Evolutionary conservation across 2,888 invertebrate genomes (phyloP).

Genomic region (Trachelus iudaicus): DNA sequence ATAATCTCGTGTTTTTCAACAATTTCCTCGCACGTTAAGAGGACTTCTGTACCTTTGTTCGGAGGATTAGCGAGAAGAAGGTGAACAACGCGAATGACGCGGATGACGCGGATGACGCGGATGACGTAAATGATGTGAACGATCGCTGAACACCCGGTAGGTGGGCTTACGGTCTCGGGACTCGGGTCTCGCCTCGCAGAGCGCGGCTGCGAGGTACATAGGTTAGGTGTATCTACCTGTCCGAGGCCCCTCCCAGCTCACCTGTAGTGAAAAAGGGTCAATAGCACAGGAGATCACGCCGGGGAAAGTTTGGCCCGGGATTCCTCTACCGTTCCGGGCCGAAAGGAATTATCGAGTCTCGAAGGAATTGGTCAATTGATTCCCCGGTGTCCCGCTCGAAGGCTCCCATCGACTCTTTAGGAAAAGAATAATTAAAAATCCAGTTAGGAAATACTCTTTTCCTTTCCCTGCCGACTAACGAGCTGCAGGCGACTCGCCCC

Average conservation of each 20-base stretch:
- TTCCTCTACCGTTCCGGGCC: constrained; percentile 8
- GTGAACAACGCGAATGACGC: too few species aligned
- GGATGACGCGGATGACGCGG: too few species aligned
- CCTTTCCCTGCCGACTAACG: not conserved
- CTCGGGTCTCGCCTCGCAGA: constrained; percentile 20
- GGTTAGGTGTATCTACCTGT: constrained; percentile 53
- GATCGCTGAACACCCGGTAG: constrained; percentile 39
- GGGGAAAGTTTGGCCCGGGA: constrained; percentile 45
- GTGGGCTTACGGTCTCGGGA: not conserved
- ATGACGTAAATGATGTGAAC: too few species aligned
- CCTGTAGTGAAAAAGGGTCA: constrained; percentile 59
- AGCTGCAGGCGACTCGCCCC: too few species aligned
- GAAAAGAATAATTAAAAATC: constrained; percentile 5
- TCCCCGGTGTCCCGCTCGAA: not conserved
- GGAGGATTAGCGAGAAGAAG: too few species aligned
- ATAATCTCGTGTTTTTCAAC: too few species aligned
- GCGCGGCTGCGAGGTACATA: constrained; percentile 26
- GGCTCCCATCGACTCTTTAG: not conserved
- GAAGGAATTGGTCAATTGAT: not conserved
- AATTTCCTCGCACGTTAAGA: too few species aligned
- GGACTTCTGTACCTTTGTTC: too few species aligned
- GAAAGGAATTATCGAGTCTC: not conserved
- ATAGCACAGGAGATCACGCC: constrained; percentile 43
- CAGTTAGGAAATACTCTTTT: not conserved
- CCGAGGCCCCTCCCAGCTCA: constrained; percentile 50